These are phyloP conservation scores for Diaprepes abbreviatus DNA, from an alignment of 2,888 invertebrate genomes.

Conservation along the genomic window DNA sequence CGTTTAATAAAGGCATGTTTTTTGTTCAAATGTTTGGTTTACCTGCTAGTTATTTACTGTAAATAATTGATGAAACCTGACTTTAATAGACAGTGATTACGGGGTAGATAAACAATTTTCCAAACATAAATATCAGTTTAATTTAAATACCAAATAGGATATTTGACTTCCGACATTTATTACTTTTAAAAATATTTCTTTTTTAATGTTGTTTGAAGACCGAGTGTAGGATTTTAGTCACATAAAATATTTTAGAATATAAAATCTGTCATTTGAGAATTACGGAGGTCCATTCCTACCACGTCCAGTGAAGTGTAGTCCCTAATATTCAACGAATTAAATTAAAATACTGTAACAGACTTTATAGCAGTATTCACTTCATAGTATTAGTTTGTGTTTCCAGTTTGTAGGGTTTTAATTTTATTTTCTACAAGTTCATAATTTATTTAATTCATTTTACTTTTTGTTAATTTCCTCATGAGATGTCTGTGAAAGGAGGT, in stretches of 20 bases:
- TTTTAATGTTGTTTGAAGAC: background rate
- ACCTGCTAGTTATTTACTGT: background rate
- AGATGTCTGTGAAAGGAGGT: too few species aligned
- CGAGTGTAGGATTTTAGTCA: background rate
- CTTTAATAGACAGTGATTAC: slow-evolving; percentile 2
- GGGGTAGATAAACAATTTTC: background rate
- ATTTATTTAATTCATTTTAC: too few species aligned
- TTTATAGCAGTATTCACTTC: too few species aligned
- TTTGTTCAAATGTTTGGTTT: slow-evolving; percentile 3
- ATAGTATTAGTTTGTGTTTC: too few species aligned
- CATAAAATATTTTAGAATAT: background rate
- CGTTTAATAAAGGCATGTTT: background rate
- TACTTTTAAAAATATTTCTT: background rate
- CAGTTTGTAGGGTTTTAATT: too few species aligned
- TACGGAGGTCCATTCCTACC: too few species aligned
- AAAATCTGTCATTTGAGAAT: too few species aligned
- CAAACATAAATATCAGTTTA: background rate
- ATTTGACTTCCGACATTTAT: background rate
- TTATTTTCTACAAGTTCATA: too few species aligned
- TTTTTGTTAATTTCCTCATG: too few species aligned
- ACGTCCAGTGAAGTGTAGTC: too few species aligned
- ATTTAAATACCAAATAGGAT: background rate
- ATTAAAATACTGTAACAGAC: too few species aligned
- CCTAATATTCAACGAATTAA: too few species aligned
- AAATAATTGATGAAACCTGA: background rate